These are phyloP conservation scores for Pimephales promelas DNA, from an alignment of 2,113 vertebrate species.

Conservation along the genomic window DNA sequence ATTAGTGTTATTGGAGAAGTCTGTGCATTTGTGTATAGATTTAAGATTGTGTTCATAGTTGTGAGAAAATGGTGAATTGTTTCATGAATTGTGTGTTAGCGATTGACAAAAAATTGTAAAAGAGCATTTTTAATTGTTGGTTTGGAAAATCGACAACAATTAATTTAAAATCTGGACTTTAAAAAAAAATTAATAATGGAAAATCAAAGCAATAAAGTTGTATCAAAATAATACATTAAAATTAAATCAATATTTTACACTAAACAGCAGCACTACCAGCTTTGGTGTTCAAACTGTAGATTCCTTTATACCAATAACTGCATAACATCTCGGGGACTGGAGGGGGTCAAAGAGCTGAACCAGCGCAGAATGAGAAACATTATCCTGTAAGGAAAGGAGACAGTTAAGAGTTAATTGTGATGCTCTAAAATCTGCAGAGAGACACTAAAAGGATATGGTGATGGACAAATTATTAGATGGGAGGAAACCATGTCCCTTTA, in stretches of 20 bases:
- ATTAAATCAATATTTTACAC: conserved; percentile 14
- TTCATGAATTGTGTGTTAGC: no score
- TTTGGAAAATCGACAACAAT: not conserved
- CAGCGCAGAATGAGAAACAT: conserved; percentile 81
- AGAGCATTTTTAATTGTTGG: not conserved
- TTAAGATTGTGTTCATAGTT: no score
- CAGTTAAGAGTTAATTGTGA: not conserved
- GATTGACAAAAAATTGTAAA: no score
- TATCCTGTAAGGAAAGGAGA: conserved; percentile 74
- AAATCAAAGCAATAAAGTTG: not conserved
- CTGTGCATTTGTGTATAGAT: no score
- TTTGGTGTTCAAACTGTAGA: conserved; percentile 29
- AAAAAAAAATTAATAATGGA: not conserved
- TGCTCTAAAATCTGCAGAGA: not conserved
- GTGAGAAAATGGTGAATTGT: no score
- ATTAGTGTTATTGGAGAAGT: no score
- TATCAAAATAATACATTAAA: not conserved
- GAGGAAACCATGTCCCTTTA: no score
- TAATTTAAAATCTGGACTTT: not conserved
- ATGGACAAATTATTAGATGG: no score
- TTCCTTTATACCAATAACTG: conserved; percentile 86
- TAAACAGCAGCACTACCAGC: conserved; percentile 26
- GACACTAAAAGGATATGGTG: no score
- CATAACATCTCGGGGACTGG: conserved; percentile 93
- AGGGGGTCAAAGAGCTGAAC: conserved; percentile 95